Evolutionary conservation across 1,140 invertebrate species (phyloP), one percentile per base, ranked within the genome.

Genomic region (Tetragnatha versicolor): DNA sequence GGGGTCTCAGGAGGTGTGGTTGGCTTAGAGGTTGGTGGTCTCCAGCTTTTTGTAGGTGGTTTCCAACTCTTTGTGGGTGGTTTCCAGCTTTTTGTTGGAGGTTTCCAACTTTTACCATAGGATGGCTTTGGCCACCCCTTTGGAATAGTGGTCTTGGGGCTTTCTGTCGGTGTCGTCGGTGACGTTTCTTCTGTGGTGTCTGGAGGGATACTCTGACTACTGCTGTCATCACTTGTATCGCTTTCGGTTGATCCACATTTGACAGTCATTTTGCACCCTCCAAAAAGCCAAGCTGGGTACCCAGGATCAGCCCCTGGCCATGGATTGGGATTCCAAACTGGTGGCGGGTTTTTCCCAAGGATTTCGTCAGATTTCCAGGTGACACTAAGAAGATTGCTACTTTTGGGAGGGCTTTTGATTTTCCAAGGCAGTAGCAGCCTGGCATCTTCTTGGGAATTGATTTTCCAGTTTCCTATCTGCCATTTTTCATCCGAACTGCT

Each of bases 71-170:
- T 65, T 27, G 39, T 35, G 12, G 60, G 73, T 53, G 42, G 73
- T 29, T 55, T 37, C 73, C 73, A 77, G 17, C 29, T 63, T 53
- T 53, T 53, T 25, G 42, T 53, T 61, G 55, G 55, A 17, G 72
- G 72, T 77, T 25, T 66, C 73, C 73, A 77, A 10, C 73, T 77
- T 77, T 77, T 77, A 3, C 42, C 72, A 4, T 42, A 49, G n/a
- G 25, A 61, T 25, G 45, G 55, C 27, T 49, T 42, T 22, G 60
- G 73, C 73, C 73, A 77, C n/a, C 31, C 58, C 60, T 68, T 68
- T 66, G 12, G 10, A 20, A 20, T 25, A 17, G 37, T 79, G 4
- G 65, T 60, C n/a, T 45, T 27, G 20, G 76, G 35, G n/a, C 49
- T 0, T n/a, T 47, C 42, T 14, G 63, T 60, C 25, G 76, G 4